Percentiles rank a stretch among this genome's conserved stretches.
These are phyloP conservation scores for Sebastes vulpes DNA, from an alignment of 2,797 vertebrate species.

Conservation along the genomic window DNA sequence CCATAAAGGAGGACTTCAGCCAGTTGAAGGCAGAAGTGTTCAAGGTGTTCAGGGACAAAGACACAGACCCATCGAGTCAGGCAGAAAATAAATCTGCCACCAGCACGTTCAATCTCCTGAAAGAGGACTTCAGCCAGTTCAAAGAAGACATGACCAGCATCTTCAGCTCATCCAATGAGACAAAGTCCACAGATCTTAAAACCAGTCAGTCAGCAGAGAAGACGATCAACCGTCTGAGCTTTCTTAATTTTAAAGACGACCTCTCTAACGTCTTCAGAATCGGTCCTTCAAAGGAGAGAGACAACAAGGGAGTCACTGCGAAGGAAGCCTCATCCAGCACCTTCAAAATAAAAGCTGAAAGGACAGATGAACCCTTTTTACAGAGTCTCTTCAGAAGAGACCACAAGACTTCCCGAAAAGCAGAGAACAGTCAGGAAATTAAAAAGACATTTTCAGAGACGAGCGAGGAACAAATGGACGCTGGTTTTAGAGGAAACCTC, in stretches of 20 bases:
- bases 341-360: constrained; percentile 9
- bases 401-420: not conserved
- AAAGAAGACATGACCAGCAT: constrained; percentile 45
- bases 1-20: constrained; percentile 35
- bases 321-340: constrained; percentile 5
- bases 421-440: not conserved
- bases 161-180: constrained; percentile 37
- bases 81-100: not conserved
- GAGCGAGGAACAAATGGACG: not conserved
- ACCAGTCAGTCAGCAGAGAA: not conserved
- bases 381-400: constrained; percentile 31
- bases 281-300: constrained; percentile 25
- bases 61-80: not conserved
- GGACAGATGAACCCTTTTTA: not conserved
- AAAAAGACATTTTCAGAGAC: not conserved
- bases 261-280: constrained; percentile 48
- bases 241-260: constrained; percentile 48
- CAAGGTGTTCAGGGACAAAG: constrained; percentile 39
- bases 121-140: constrained; percentile 42
- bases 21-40: constrained; percentile 30
- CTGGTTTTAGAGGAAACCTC: not conserved
- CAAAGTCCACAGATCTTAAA: constrained; percentile 9
- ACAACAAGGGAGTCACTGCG: not conserved
- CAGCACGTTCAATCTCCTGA: constrained; percentile 33
- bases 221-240: not conserved